phyloP scores from a whole-genome alignment of 2,113 vertebrate species.

The Alces alces region DNA sequence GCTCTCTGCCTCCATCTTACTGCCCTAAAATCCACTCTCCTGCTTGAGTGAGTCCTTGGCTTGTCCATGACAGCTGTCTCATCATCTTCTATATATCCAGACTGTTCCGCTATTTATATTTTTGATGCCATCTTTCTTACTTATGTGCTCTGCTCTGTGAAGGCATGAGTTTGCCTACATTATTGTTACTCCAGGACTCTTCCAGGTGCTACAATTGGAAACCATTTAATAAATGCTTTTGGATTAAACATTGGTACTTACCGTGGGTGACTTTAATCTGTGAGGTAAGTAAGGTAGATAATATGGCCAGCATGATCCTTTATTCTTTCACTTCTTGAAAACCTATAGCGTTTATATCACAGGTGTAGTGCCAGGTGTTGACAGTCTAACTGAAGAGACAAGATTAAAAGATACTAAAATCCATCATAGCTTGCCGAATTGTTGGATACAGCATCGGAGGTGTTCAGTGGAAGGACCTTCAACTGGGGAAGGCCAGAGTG shows the following conservation, averaged over 20 bases:
- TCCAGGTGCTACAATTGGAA: neutral
- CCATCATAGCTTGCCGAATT: neutral
- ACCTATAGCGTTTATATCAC: neutral
- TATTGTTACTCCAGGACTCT: neutral
- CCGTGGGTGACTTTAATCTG: neutral
- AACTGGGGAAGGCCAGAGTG: neutral
- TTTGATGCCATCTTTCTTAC: neutral
- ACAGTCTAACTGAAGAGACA: neutral
- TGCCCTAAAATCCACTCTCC: neutral
- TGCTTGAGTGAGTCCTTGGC: neutral
- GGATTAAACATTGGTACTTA: neutral
- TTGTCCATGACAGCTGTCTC: neutral
- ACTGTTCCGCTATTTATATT: neutral
- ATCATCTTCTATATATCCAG: neutral
- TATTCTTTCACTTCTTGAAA: conserved; percentile 32
- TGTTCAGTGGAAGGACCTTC: neutral
- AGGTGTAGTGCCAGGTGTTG: neutral
- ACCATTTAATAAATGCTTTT: neutral
- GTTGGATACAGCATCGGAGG: neutral
- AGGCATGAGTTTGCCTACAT: neutral
- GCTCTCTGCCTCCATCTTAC: neutral
- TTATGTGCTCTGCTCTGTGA: neutral
- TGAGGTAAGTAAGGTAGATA: neutral
- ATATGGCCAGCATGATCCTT: neutral
- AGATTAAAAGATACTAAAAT: neutral